Base-by-base conservation (phyloP, 2,888 invertebrate species). In the Pharmacophagus antenor region DNA sequence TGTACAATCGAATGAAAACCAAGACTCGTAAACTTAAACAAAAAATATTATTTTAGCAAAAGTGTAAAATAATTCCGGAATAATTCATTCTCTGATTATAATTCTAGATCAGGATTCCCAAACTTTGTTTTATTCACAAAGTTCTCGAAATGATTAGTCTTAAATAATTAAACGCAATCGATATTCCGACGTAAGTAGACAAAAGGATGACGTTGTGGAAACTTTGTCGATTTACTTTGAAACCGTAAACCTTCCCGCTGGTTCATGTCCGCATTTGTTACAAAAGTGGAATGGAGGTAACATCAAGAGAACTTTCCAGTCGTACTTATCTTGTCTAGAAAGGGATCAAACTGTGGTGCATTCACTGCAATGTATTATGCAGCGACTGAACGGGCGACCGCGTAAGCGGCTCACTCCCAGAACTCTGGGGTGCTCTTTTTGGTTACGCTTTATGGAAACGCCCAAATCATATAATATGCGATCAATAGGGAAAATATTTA, bases 291-390 rank as follows among this genome's bases (percentile, higher is more conserved):
- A 85, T 84, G 79, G 80, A 82, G 74, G 83, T 79, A 82, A 80
- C 83, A 80, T 85, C 79, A 78, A 80, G 82, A 77, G 83, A 86
- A 89, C 83, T 89, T 88, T 84, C 77, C 77, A 85, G 76, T 84
- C 77, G 82, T 86, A 85, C 88, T 88, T 89, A 85, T 86, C 83
- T 84, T 85, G 88, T 88, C 88, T 87, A 83, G 86, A 81, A 83
- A 84, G 81, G 87, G 88, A 89, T 89, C 88, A 88, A 87, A 87
- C 84, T 88, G 88, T 71, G 84, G 86, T 86, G 87, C 90, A 89
- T 87, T 88, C 88, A 74, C 82, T 76, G 83, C 84, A 80, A 89
- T 90, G 87, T 88, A 88, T 90, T 89, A 90, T 90, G 90, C 90
- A 90, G 88, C 82, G 79, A 69, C 77, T 70, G 73, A 69, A 72